Conservation (phyloP, 2,888 invertebrate genomes). For the Phymatocera aterrima region DNA sequence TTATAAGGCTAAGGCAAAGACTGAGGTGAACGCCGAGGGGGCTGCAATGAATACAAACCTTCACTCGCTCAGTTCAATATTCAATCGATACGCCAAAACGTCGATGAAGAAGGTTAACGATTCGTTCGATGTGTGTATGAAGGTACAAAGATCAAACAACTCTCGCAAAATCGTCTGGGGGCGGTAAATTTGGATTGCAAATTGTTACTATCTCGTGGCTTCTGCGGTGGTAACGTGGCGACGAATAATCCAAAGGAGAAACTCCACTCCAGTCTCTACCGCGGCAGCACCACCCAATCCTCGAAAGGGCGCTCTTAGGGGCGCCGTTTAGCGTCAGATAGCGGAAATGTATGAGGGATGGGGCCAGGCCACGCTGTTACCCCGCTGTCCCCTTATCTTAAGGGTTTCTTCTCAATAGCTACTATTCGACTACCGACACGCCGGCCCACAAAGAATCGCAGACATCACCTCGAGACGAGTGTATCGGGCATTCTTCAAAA, state of each 20-base stretch:
- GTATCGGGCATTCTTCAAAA: too few relatives aligned
- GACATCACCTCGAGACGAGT: background rate
- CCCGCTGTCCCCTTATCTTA: conserved; percentile 66
- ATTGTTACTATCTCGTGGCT: conserved; percentile 12
- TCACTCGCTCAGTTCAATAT: background rate
- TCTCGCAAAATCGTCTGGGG: background rate
- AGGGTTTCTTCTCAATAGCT: conserved; percentile 73
- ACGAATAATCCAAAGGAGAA: conserved; percentile 21
- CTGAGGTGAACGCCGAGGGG: background rate
- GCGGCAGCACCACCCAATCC: background rate
- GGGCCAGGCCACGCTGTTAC: conserved; percentile 61
- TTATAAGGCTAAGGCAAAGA: background rate
- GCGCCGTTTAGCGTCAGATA: conserved; percentile 74
- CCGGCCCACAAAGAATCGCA: background rate
- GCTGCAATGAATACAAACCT: background rate
- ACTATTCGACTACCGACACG: conserved; percentile 52
- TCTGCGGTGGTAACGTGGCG: conserved; percentile 22
- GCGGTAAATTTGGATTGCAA: background rate
- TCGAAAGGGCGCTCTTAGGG: conserved; percentile 45
- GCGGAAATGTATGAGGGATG: conserved; percentile 73
- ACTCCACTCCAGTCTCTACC: conserved; percentile 12
- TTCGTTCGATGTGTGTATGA: too few relatives aligned
- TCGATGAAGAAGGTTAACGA: too few relatives aligned
- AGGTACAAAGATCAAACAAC: background rate
- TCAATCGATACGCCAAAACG: background rate